Percentiles rank a stretch among this genome's conserved stretches.
Conservation (phyloP, 2,888 invertebrate species). For the Apotomis turbidana region DNA sequence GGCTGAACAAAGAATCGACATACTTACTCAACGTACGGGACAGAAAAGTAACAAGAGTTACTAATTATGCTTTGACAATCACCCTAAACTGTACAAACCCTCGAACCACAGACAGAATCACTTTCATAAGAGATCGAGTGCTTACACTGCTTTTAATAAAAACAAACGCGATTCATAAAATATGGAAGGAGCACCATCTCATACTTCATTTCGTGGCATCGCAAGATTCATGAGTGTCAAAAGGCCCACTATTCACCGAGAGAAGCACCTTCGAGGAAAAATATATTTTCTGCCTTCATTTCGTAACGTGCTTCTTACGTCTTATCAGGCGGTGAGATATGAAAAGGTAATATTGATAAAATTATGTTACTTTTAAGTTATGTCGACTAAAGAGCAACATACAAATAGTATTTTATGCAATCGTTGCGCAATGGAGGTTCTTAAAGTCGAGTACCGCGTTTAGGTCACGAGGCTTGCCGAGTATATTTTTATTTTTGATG, state of each 20-base stretch:
- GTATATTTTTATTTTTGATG: too few species aligned
- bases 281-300: slow-evolving; percentile 20
- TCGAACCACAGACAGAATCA: background rate
- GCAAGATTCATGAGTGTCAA: slow-evolving; percentile 35
- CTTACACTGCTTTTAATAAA: slow-evolving; percentile 20
- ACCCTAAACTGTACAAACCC: too few species aligned
- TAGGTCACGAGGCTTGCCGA: too few species aligned
- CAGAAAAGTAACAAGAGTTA: too few species aligned
- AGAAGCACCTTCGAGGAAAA: slow-evolving; percentile 12
- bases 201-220: slow-evolving; percentile 29
- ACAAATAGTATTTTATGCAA: too few species aligned
- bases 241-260: slow-evolving; percentile 39
- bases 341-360: background rate
- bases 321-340: background rate
- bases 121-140: background rate
- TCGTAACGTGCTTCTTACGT: background rate
- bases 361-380: too few species aligned
- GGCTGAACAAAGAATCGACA: too few species aligned
- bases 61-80: too few species aligned
- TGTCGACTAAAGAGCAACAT: too few species aligned
- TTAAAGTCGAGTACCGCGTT: too few species aligned
- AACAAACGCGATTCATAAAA: slow-evolving; percentile 28
- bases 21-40: too few species aligned
- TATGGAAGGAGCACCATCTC: slow-evolving; percentile 9
- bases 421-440: too few species aligned